Evolutionary conservation across 2,888 invertebrate genomes (phyloP).

Genomic region (Bruchidius siliquastri): DNA sequence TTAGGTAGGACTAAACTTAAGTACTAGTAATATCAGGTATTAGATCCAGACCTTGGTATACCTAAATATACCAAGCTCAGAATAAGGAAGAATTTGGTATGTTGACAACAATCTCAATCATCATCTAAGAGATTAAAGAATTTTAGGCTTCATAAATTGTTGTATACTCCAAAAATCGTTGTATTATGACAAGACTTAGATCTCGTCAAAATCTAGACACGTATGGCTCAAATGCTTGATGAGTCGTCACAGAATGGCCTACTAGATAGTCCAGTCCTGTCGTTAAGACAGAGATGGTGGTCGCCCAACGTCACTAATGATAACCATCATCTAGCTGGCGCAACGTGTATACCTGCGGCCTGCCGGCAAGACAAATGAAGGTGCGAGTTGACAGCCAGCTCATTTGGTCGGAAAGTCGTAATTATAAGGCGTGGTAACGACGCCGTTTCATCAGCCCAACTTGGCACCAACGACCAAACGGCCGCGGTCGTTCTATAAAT

Average conservation of each 20-base stretch:
- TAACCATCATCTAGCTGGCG: neutral
- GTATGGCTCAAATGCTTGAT: no score
- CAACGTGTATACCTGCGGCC: slow-evolving; percentile 11
- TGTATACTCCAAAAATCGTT: no score
- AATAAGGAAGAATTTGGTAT: no score
- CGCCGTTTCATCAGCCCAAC: slow-evolving; percentile 25
- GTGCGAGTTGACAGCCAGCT: slow-evolving; percentile 50
- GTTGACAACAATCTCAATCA: no score
- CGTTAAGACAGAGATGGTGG: neutral
- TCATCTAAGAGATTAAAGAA: no score
- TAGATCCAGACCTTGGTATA: no score
- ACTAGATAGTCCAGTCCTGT: neutral
- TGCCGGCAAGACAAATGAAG: slow-evolving; percentile 49
- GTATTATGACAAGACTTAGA: no score
- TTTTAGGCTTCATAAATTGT: no score
- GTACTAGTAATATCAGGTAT: no score
- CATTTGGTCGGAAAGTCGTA: slow-evolving; percentile 51
- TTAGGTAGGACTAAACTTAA: no score
- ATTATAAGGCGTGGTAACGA: slow-evolving; percentile 49
- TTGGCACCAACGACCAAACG: slow-evolving; percentile 40
- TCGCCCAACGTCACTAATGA: neutral
- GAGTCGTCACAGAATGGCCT: neutral
- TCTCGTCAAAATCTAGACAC: no score
- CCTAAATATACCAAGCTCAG: no score
- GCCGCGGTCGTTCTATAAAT: neutral